Conservation (phyloP, 2,797 vertebrate genomes). For the Petrocephalus sullivani region DNA sequence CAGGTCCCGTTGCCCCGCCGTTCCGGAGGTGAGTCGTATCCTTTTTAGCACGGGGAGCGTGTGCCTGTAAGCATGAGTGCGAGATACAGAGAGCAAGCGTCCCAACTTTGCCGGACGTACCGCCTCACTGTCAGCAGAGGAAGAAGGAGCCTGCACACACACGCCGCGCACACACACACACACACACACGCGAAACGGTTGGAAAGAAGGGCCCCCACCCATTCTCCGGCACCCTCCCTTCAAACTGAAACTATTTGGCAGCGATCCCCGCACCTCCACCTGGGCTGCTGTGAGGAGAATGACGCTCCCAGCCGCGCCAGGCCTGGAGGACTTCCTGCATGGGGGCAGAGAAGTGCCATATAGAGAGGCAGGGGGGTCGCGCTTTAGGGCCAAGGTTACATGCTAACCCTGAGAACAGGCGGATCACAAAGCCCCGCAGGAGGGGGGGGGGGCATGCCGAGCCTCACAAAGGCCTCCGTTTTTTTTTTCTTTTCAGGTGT, state of each 20-base stretch:
- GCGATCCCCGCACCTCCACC: constrained; percentile 18
- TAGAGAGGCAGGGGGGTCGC: neutral
- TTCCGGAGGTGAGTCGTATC: constrained; percentile 7
- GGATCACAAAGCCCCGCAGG: neutral
- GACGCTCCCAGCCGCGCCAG: constrained; percentile 12
- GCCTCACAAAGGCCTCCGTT: neutral
- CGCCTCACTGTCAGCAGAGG: neutral
- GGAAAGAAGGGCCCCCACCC: constrained; percentile 10
- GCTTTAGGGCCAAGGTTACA: constrained; percentile 15
- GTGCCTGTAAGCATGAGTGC: neutral
- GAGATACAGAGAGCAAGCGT: neutral
- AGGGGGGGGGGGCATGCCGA: neutral
- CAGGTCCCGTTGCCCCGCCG: neutral
- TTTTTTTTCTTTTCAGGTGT: neutral
- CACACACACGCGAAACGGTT: neutral
- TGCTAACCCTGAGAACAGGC: neutral
- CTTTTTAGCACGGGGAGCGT: neutral
- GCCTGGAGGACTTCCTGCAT: neutral
- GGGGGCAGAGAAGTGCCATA: neutral
- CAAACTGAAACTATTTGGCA: constrained; percentile 21
- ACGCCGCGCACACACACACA: neutral
- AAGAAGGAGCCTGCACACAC: constrained; percentile 8
- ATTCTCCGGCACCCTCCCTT: constrained; percentile 15
- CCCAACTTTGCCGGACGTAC: constrained; percentile 3
- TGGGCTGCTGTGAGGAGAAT: constrained; percentile 8